phyloP scores from a whole-genome alignment of 2,797 vertebrate genomes.

The Centroberyx gerrardi region DNA sequence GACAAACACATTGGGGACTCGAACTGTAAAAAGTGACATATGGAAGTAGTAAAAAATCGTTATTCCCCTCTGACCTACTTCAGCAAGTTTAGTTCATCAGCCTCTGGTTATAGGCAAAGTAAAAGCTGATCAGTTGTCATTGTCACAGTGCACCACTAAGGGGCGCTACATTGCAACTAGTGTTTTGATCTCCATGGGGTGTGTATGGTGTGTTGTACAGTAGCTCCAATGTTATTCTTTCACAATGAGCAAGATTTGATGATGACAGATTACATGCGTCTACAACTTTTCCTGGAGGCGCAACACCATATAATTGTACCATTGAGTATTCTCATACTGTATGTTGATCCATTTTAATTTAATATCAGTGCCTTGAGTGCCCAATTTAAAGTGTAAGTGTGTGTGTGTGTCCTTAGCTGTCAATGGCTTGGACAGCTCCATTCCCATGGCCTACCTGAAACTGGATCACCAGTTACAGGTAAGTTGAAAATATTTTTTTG shows the following conservation, averaged over 20 bases:
- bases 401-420: slow-evolving; percentile 85
- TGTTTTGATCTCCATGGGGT: background rate
- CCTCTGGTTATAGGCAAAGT: no score
- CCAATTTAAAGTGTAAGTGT: background rate
- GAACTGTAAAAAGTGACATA: no score
- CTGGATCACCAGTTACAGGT: slow-evolving; percentile 97
- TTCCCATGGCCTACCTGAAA: slow-evolving; percentile 94
- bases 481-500: slow-evolving; percentile 59
- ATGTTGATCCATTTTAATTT: background rate
- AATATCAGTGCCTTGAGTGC: background rate
- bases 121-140: background rate
- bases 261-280: background rate
- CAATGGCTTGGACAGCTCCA: slow-evolving; percentile 95
- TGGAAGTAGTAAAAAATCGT: no score
- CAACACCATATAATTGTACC: background rate
- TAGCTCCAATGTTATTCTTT: background rate
- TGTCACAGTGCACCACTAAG: slow-evolving; percentile 21
- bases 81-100: no score
- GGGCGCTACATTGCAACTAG: slow-evolving; percentile 31
- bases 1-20: no score
- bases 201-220: background rate
- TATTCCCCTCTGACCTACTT: no score
- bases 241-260: slow-evolving; percentile 1
- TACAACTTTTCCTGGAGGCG: background rate
- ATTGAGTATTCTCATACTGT: no score